phyloP scores from a whole-genome alignment of 2,797 vertebrate genomes.

The Sphenopsis melanotis region DNA sequence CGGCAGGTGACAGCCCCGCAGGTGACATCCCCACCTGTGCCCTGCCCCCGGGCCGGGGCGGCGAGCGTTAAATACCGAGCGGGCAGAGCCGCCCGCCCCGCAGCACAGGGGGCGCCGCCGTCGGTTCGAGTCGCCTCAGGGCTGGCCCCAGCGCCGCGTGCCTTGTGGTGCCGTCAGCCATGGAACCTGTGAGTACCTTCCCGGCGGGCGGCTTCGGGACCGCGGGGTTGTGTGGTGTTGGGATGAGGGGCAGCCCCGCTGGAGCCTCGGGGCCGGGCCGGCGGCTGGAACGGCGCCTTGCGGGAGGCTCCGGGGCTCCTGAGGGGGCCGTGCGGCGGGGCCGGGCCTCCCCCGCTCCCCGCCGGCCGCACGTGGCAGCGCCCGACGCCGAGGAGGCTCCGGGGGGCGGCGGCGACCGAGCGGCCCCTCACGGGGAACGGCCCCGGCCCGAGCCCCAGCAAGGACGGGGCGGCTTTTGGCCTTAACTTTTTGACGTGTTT shows the following conservation, averaged over 20 bases:
- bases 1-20: background rate
- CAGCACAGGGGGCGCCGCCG: rapidly evolving
- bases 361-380: background rate
- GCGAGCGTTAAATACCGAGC: background rate
- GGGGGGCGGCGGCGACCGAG: background rate
- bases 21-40: background rate
- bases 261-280: rapidly evolving
- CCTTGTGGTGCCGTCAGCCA: background rate
- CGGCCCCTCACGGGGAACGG: rapidly evolving
- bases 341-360: too few species aligned
- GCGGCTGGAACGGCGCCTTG: rapidly evolving
- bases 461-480: background rate
- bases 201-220: background rate
- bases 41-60: background rate
- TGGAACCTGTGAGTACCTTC: background rate
- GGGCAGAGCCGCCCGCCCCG: rapidly evolving
- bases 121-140: too few species aligned
- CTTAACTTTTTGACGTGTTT: rapidly evolving
- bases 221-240: rapidly evolving
- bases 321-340: background rate
- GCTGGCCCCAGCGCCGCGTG: too few species aligned
- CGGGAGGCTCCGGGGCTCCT: background rate
- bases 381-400: background rate
- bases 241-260: rapidly evolving
- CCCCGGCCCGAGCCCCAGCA: too few species aligned